Base-by-base conservation (phyloP, 2,888 invertebrate species). In the Noctua janthe region DNA sequence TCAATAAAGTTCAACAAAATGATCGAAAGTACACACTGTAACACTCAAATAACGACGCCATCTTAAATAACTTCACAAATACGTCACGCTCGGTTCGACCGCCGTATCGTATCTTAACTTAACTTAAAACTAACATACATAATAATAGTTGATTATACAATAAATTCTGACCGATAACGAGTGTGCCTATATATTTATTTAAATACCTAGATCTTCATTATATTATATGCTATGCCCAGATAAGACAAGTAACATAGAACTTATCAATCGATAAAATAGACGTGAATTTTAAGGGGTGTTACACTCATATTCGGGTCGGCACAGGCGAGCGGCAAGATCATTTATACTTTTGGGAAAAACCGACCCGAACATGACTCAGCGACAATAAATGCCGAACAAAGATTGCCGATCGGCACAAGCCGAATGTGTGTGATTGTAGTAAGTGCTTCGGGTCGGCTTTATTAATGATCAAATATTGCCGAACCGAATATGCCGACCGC, bases 201-300 rank as follows among this genome's bases (percentile, higher is more conserved):
- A 47, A 7, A 47, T 7, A 67, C 78, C 77, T 83, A 86, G 47
- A 43, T 29, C n/a, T 67, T 78, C 66, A 66, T 81, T 71, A 77
- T 90, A 64, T 80, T 71, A 77, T 91, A 94, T 94, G 94, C 94
- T 92, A 94, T 94, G 94, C 94, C 94, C 94, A 94, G 94, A 94
- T 92, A 89, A 89, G 90, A 91, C 88, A 90, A 88, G 59, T 64
- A 54, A 72, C 71, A 87, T 66, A 83, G 17, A 73, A 39, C 54
- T 71, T 82, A 84, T 74, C 47, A 74, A 76, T 67, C 78, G 29
- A 82, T 59, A 47, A 17, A 62, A 62, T 51, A 71, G 49, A 35
- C 75, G 75, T 29, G 64, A 51, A 69, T 51, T 56, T 69, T 51
- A 43, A 67, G n/a, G 17, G 29, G 10, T 47, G n/a, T 47, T 69